Percentiles rank a stretch among this genome's conserved stretches.
Conservation (phyloP, 2,797 vertebrate species). For the Ctenopoma multispine region DNA sequence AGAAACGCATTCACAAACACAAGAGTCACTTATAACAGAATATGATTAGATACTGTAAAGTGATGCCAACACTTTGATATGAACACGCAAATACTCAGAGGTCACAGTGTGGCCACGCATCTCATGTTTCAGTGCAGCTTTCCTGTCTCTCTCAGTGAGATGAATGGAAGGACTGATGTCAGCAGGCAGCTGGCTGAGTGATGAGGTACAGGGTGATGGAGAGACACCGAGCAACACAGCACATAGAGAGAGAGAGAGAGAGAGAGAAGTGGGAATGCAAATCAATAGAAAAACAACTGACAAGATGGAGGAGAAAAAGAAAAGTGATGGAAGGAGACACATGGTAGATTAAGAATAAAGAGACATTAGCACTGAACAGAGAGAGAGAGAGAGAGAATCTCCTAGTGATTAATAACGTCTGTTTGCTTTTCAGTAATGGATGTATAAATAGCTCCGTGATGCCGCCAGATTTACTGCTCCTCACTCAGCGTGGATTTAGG, state of each 20-base stretch:
- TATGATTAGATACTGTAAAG: too few relatives aligned
- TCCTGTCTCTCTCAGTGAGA: not conserved
- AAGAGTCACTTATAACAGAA: too few relatives aligned
- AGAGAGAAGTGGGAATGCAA: slow-evolving; percentile 14
- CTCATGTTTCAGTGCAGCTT: slow-evolving; percentile 2
- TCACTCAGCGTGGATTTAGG: slow-evolving; percentile 34
- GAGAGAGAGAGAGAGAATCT: slow-evolving; percentile 24
- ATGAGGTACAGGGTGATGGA: slow-evolving; percentile 19
- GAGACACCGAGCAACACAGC: not conserved
- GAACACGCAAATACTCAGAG: not conserved
- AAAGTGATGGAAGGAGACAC: not conserved
- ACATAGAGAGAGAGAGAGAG: slow-evolving; percentile 13
- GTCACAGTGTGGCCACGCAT: not conserved
- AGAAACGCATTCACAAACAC: not conserved
- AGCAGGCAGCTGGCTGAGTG: slow-evolving; percentile 36
- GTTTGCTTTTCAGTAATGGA: slow-evolving; percentile 70
- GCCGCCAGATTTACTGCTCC: slow-evolving; percentile 46
- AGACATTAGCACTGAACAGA: slow-evolving; percentile 22
- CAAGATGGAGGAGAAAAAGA: not conserved
- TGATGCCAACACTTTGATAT: not conserved
- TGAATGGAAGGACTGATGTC: slow-evolving; percentile 38
- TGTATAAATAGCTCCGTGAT: slow-evolving; percentile 73
- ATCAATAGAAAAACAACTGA: slow-evolving; percentile 41
- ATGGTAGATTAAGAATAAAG: slow-evolving; percentile 13
- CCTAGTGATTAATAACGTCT: slow-evolving; percentile 56